Conservation (phyloP, 2,888 invertebrate genomes). For the Suillia variegata region DNA sequence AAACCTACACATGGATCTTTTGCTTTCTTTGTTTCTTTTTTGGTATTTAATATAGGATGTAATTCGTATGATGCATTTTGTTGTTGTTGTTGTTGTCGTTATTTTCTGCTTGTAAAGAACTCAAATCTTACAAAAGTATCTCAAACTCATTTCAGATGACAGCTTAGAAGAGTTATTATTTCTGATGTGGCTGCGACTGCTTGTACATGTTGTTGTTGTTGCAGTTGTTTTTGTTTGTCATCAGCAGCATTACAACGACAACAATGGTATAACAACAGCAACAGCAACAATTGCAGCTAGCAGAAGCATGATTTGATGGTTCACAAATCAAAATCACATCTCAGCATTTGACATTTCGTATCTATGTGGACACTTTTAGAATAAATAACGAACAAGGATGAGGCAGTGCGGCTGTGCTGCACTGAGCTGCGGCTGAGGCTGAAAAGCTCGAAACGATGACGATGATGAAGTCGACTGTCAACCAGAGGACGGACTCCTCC, state of each 20-base stretch:
- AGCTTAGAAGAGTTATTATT: not conserved
- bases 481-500: not conserved
- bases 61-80: too few species aligned
- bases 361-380: constrained; percentile 15
- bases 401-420: too few species aligned
- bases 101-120: too few species aligned
- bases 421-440: too few species aligned
- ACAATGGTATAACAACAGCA: not conserved
- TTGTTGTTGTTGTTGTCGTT: too few species aligned
- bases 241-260: not conserved
- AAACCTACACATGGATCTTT: too few species aligned
- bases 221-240: constrained; percentile 1
- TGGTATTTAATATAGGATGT: too few species aligned
- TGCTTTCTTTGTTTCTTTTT: too few species aligned
- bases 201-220: too few species aligned
- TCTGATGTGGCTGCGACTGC: too few species aligned
- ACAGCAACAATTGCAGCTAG: not conserved
- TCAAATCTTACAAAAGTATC: too few species aligned
- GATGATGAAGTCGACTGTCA: not conserved
- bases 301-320: constrained; percentile 7
- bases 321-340: constrained; percentile 20
- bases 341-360: constrained; percentile 8
- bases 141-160: constrained; percentile 17
- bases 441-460: too few species aligned
- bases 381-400: not conserved